These are phyloP conservation scores for Frieseomelitta varia DNA, from an alignment of 1,140 invertebrate genomes.

Conservation along the genomic window DNA sequence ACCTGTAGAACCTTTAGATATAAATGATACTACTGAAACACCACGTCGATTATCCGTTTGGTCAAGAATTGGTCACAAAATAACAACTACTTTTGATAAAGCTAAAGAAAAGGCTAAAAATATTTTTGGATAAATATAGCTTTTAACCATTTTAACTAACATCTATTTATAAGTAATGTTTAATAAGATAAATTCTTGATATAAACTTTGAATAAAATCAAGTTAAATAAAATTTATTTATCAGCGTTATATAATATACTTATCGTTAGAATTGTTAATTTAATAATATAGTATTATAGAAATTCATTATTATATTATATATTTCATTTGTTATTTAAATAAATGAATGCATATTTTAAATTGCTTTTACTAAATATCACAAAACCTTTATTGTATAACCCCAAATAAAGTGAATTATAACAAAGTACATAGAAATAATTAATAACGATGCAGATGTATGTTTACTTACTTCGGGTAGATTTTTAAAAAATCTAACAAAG, in stretches of 20 bases:
- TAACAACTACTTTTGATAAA: conserved; percentile 77
- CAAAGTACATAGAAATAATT: background rate
- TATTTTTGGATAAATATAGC: conserved; percentile 79
- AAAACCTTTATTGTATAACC: background rate
- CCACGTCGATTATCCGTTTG: conserved; percentile 82
- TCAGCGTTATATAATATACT: conserved; percentile 39
- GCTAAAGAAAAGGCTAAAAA: conserved; percentile 82
- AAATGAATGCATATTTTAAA: conserved; percentile 42
- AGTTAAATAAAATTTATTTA: conserved; percentile 50
- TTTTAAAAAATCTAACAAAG: conserved; percentile 84
- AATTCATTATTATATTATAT: conserved; percentile 40
- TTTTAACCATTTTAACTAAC: conserved; percentile 42
- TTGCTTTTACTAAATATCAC: background rate
- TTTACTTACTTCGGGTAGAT: conserved; percentile 84
- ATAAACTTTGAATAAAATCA: background rate
- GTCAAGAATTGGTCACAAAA: conserved; percentile 81
- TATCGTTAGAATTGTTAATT: conserved; percentile 19
- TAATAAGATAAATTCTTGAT: background rate
- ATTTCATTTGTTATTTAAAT: conserved; percentile 49
- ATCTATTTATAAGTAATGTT: conserved; percentile 53
- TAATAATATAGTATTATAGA: conserved; percentile 54
- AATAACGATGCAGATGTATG: conserved; percentile 10
- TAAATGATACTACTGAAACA: conserved; percentile 55
- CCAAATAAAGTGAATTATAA: background rate
- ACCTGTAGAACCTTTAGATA: conserved; percentile 20